Evolutionary conservation across 1,140 invertebrate genomes (phyloP), one percentile per base, ranked within the genome.

Genomic region (Lysiphlebus fabarum): DNA sequence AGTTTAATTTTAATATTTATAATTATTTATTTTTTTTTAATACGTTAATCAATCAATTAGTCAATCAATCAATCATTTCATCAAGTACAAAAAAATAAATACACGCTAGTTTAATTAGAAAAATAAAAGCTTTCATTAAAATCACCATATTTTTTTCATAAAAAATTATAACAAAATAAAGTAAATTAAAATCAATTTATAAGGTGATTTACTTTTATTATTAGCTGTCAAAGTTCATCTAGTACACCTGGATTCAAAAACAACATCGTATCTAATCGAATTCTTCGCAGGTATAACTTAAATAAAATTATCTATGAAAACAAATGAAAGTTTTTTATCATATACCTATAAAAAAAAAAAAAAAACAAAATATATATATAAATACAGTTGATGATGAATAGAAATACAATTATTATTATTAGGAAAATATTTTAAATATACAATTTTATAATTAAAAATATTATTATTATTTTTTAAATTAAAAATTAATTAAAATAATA

Each of bases 241-340:
- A 66, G 59, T 59, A 68, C 65, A 38, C 64, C 66, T 61, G 64
- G 65, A 61, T 70, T 68, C 65, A 66, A 66, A 70, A 68, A 65
- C 64, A 63, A 65, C 59, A 58, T 59, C 38, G 59, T 70, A 50
- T 64, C 65, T 65, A 68, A 70, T 65, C 63, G 67, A 57, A 68
- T 70, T 61, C 63, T 70, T 47, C 67, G 67, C 64, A 70, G 68
- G 68, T 70, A 70, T 64, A 50, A 48, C n/a, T 56, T 26, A 26
- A 26, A 26, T 26, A 26, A 26, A 26, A 26, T 26, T 26, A 26
- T 26, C 12, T n/a, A 2, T 45, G 12, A 45, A 14, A 12, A 45
- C 1, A 11, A 7, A 45, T 45, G 43, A 41, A 41, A 7, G 11
- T 41, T 45, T 11, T 45, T n/a, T n/a, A n/a, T n/a, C n/a, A n/a